phyloP scores from a whole-genome alignment of 2,888 invertebrate genomes.

The Xylota sylvarum region DNA sequence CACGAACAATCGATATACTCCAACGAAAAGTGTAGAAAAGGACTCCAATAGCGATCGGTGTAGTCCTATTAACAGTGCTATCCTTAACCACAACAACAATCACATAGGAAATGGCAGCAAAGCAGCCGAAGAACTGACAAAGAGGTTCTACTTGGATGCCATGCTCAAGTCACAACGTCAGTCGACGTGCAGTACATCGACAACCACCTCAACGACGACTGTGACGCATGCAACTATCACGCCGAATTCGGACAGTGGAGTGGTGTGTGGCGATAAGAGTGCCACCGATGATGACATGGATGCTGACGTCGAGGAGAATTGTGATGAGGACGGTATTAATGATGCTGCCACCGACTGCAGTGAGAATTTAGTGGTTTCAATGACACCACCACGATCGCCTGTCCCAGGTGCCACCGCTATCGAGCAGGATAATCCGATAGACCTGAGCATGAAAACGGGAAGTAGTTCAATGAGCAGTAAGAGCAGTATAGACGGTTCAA shows the following conservation, averaged over 20 bases:
- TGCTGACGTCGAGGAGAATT: conserved; percentile 72
- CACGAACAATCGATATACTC: conserved; percentile 80
- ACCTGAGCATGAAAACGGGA: conserved; percentile 90
- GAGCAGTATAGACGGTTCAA: conserved; percentile 80
- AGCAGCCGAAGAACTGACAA: conserved; percentile 88
- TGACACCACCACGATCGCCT: conserved; percentile 86
- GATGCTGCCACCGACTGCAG: conserved; percentile 82
- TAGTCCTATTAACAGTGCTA: conserved; percentile 51
- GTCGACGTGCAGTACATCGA: conserved; percentile 78
- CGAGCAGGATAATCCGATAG: conserved; percentile 91
- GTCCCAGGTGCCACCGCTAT: conserved; percentile 82
- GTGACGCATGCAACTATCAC: conserved; percentile 79
- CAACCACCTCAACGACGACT: conserved; percentile 74
- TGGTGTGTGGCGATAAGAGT: conserved; percentile 79
- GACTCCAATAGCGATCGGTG: conserved; percentile 70
- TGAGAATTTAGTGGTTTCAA: conserved; percentile 86
- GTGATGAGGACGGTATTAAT: conserved; percentile 60
- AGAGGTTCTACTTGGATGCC: conserved; percentile 91
- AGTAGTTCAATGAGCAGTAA: conserved; percentile 84
- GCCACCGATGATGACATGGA: conserved; percentile 80
- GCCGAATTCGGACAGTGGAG: conserved; percentile 84
- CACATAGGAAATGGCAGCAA: conserved; percentile 86
- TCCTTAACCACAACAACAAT: conserved; percentile 85
- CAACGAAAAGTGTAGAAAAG: conserved; percentile 78
- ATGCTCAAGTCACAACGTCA: conserved; percentile 89